phyloP scores from a whole-genome alignment of 1,140 invertebrate species.

The Drosophila kepulauana region DNA sequence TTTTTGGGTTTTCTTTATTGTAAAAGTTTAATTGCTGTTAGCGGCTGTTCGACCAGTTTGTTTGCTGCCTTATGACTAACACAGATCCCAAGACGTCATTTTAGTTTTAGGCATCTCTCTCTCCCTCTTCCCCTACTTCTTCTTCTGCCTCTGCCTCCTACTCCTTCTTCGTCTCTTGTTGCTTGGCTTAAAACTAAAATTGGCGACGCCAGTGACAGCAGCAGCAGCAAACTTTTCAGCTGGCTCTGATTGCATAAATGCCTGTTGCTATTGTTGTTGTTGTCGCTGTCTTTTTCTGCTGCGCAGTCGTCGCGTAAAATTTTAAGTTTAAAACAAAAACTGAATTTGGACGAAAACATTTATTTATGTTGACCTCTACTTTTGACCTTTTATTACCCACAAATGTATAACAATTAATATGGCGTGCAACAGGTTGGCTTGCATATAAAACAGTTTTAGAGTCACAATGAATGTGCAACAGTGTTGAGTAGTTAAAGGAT shows the following conservation, averaged over 20 bases:
- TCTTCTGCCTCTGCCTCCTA: not conserved
- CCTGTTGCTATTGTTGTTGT: conserved; percentile 10
- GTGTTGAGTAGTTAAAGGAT: no score
- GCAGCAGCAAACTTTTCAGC: conserved; percentile 9
- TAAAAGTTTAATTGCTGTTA: conserved; percentile 34
- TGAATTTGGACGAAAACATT: not conserved
- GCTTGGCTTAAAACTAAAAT: conserved; percentile 25
- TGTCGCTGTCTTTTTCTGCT: conserved; percentile 11
- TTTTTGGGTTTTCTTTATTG: conserved; percentile 15
- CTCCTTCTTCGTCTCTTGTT: conserved; percentile 29
- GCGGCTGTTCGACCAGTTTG: conserved; percentile 20
- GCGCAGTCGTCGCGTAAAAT: conserved; percentile 13
- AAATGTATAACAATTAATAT: not conserved
- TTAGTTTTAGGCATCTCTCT: conserved; percentile 15
- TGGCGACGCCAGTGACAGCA: conserved; percentile 6
- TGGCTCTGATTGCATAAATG: conserved; percentile 31
- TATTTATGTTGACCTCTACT: conserved; percentile 2
- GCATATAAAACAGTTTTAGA: not conserved
- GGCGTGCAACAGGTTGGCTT: not conserved
- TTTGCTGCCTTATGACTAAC: conserved; percentile 35
- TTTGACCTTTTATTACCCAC: not conserved
- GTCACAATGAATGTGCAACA: not conserved
- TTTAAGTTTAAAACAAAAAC: not conserved
- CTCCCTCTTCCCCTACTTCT: not conserved
- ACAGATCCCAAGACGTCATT: conserved; percentile 37